A percentile compares a stretch with the other conserved stretches of the same genome.
Conservation (phyloP, 1,140 invertebrate genomes). For the Drosophila malerkotliana region DNA sequence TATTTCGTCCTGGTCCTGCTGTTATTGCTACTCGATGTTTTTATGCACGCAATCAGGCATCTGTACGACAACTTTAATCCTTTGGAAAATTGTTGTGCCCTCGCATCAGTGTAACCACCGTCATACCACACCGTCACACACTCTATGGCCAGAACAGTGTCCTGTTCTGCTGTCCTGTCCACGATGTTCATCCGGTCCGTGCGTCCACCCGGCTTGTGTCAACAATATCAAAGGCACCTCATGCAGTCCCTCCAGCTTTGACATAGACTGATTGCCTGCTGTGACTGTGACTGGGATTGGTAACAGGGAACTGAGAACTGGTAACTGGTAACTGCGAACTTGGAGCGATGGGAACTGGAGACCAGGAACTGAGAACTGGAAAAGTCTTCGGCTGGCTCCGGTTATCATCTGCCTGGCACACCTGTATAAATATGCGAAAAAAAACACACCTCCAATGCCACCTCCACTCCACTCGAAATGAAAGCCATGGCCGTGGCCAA, state of each 20-base stretch:
- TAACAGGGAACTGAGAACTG: not conserved
- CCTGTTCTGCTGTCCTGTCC: slow-evolving; percentile 2
- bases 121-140: not conserved
- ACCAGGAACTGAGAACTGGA: not conserved
- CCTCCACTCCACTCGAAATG: not conserved
- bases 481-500: slow-evolving; percentile 25
- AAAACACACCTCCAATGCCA: slow-evolving; percentile 22
- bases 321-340: not conserved
- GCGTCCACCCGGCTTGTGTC: slow-evolving; percentile 40
- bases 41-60: slow-evolving; percentile 45
- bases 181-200: not conserved
- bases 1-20: not conserved
- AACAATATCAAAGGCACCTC: slow-evolving; percentile 56
- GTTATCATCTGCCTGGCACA: slow-evolving; percentile 52
- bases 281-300: slow-evolving; percentile 9
- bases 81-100: slow-evolving; percentile 44
- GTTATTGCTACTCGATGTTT: slow-evolving; percentile 32
- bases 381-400: slow-evolving; percentile 23
- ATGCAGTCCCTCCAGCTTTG: slow-evolving; percentile 48
- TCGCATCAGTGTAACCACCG: slow-evolving; percentile 17
- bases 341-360: not conserved
- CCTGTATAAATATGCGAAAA: slow-evolving; percentile 59
- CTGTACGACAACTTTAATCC: slow-evolving; percentile 62
- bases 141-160: not conserved
- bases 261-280: slow-evolving; percentile 60